Conservation (phyloP, 1,140 invertebrate genomes). For the Drosophila ambigua region DNA sequence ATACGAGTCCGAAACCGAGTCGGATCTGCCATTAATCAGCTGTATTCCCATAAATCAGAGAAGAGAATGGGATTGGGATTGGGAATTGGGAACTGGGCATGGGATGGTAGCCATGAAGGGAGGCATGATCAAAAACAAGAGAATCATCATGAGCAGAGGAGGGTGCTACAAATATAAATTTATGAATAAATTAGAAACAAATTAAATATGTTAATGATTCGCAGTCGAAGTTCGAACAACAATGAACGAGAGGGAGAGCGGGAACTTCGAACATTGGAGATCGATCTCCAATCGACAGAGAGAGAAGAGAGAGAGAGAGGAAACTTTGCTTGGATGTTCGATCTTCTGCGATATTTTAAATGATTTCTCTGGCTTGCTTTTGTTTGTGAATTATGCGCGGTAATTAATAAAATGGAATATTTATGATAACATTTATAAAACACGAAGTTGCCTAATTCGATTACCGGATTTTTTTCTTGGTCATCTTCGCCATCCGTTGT, state of each 20-base stretch:
- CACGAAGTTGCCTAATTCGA: constrained; percentile 81
- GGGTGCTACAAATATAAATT: constrained; percentile 81
- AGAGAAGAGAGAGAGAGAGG: constrained; percentile 26
- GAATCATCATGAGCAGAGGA: constrained; percentile 28
- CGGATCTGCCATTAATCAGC: constrained; percentile 74
- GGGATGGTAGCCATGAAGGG: constrained; percentile 7
- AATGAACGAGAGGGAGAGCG: constrained; percentile 5
- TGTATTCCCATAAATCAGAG: constrained; percentile 67
- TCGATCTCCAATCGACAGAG: constrained; percentile 14
- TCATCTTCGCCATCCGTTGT: constrained; percentile 28
- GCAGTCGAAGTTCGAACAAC: constrained; percentile 10
- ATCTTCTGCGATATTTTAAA: constrained; percentile 46
- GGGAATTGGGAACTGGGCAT: not conserved
- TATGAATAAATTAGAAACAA: constrained; percentile 82
- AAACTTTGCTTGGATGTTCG: constrained; percentile 27
- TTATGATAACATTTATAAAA: constrained; percentile 83
- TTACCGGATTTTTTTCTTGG: constrained; percentile 65
- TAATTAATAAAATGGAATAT: constrained; percentile 83
- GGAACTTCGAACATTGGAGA: constrained; percentile 18
- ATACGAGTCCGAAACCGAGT: constrained; percentile 7
- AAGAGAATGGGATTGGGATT: constrained; percentile 22
- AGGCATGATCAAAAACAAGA: constrained; percentile 41
- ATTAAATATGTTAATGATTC: constrained; percentile 78
- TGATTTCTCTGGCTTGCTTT: constrained; percentile 21
- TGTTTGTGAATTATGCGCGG: constrained; percentile 74